Evolutionary conservation across 2,888 invertebrate species (phyloP).

Genomic region (Sipha maydis): DNA sequence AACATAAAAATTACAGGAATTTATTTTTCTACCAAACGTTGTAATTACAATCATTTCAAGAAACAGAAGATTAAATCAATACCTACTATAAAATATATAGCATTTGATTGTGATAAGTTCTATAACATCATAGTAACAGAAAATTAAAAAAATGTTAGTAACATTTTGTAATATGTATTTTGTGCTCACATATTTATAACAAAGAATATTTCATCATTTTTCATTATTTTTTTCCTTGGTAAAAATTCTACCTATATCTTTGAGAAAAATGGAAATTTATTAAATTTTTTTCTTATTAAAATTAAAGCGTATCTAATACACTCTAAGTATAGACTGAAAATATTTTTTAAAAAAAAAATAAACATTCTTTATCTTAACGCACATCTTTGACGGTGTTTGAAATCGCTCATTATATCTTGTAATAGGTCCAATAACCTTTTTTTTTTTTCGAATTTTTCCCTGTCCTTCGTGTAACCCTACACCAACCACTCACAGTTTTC

Average conservation of each 20-base stretch:
- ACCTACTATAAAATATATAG: background rate
- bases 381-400: background rate
- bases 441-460: conserved; percentile 27
- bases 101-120: background rate
- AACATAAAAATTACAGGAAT: background rate
- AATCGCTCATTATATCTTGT: conserved; percentile 22
- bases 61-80: background rate
- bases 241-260: background rate
- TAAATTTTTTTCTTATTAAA: conserved; percentile 14
- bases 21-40: background rate
- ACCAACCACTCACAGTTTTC: conserved; percentile 39
- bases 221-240: too few species aligned
- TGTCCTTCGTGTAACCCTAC: conserved; percentile 42
- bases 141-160: background rate
- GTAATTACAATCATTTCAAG: background rate
- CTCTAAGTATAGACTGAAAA: background rate
- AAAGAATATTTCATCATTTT: background rate
- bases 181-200: background rate
- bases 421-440: background rate
- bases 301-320: background rate
- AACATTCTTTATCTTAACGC: background rate
- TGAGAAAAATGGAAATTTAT: background rate
- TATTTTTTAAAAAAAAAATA: background rate
- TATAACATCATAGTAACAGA: background rate
- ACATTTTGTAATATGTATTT: background rate